These are phyloP conservation scores for Neogobius melanostomus DNA, from an alignment of 2,113 vertebrate species.

Conservation along the genomic window DNA sequence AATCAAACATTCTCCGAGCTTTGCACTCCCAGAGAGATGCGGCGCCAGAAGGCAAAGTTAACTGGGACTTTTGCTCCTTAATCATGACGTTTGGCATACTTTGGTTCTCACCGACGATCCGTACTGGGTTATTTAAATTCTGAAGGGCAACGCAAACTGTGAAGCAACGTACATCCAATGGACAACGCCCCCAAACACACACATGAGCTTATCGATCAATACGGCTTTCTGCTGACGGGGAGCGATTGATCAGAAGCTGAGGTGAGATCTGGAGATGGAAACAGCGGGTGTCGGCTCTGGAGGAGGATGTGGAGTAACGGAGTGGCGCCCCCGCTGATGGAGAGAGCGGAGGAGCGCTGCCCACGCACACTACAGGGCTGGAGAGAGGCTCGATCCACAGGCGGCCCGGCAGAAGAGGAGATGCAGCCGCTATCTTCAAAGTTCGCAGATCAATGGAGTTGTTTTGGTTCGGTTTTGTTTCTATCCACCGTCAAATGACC, in stretches of 20 bases:
- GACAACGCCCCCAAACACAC: conserved; percentile 24
- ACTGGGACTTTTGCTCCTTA: conserved; percentile 9
- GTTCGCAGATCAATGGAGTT: conserved; percentile 39
- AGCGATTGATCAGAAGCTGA: conserved; percentile 69
- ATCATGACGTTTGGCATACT: conserved; percentile 7
- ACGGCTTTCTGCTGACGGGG: conserved; percentile 62
- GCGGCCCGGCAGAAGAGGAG: conserved; percentile 45
- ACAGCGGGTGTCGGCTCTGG: conserved; percentile 69
- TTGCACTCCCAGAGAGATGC: conserved; percentile 2
- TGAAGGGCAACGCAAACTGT: no score
- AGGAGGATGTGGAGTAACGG: conserved; percentile 70
- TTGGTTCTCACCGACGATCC: conserved; percentile 14
- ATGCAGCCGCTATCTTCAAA: conserved; percentile 45
- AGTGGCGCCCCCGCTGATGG: conserved; percentile 61
- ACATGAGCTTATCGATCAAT: conserved; percentile 57
- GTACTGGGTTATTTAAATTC: no score
- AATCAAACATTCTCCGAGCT: conserved; percentile 39
- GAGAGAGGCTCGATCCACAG: conserved; percentile 59
- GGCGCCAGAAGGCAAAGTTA: background rate
- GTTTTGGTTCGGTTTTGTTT: conserved; percentile 7
- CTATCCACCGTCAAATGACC: conserved; percentile 30
- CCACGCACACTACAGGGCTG: conserved; percentile 65
- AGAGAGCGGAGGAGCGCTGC: conserved; percentile 59
- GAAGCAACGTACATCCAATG: no score
- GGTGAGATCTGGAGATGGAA: conserved; percentile 67